Evolutionary conservation across 2,888 invertebrate species (phyloP).

Genomic region (Hermaeophaga mercurialis): DNA sequence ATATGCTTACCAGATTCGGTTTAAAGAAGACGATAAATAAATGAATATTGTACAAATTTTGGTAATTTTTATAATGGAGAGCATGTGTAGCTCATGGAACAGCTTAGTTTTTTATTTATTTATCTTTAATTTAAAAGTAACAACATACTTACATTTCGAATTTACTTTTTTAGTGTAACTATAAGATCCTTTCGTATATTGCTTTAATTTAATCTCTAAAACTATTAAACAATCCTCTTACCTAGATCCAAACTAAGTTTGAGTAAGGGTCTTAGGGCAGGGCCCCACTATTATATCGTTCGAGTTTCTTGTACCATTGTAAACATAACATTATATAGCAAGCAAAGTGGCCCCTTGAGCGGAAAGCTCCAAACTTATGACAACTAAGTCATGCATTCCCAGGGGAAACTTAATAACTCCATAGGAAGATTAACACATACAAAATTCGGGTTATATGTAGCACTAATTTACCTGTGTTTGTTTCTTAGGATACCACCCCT

Average conservation of each 20-base stretch:
- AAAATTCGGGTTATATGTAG: slow-evolving; percentile 30
- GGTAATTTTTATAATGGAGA: no score
- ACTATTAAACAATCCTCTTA: background rate
- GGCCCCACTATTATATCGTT: slow-evolving; percentile 9
- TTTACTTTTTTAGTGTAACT: background rate
- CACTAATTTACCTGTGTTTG: slow-evolving; percentile 21
- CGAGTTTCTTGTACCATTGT: slow-evolving; percentile 19
- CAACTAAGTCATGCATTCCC: slow-evolving; percentile 47
- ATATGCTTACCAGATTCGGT: no score
- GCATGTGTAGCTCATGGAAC: no score
- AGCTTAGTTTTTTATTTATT: no score
- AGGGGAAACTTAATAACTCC: slow-evolving; percentile 52
- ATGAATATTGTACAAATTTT: no score
- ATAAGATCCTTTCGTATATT: no score
- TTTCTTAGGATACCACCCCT: no score
- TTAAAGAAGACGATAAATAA: no score
- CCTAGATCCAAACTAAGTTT: background rate
- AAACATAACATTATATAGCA: slow-evolving; percentile 30
- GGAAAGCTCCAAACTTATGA: slow-evolving; percentile 37
- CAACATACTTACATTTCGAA: no score
- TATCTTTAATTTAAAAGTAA: no score
- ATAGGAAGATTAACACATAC: slow-evolving; percentile 58
- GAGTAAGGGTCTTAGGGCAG: background rate
- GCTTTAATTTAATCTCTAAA: no score
- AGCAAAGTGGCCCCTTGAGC: slow-evolving; percentile 35